Evolutionary conservation across 2,888 invertebrate species (phyloP).

Genomic region (Pyrocoelia pectoralis): DNA sequence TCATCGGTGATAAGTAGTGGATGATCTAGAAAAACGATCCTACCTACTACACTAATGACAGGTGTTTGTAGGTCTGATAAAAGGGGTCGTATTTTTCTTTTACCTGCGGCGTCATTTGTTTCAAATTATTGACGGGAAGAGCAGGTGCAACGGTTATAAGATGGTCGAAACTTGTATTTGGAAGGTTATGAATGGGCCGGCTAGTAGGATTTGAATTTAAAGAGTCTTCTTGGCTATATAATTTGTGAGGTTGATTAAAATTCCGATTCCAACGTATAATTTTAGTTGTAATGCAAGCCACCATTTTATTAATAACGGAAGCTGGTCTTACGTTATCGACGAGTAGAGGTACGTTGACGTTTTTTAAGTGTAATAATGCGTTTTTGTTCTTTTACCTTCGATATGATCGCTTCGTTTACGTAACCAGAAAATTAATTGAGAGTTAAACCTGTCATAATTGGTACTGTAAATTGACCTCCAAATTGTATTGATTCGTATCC

Average conservation of each 20-base stretch:
- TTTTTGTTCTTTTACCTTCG: too few species aligned
- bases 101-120: conserved; percentile 4
- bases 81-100: not conserved
- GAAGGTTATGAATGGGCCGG: not conserved
- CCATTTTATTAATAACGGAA: too few species aligned
- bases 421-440: too few species aligned
- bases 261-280: not conserved
- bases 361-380: too few species aligned
- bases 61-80: not conserved
- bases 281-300: not conserved
- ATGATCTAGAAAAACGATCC: not conserved
- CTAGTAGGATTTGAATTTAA: not conserved
- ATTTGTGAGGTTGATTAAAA: not conserved
- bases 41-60: not conserved
- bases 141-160: conserved; percentile 14
- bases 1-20: not conserved
- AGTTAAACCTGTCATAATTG: too few species aligned
- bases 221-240: not conserved
- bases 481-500: too few species aligned
- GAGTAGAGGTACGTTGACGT: too few species aligned
- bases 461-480: too few species aligned
- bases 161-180: not conserved
- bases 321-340: too few species aligned
- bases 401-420: too few species aligned
- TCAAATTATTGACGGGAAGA: conserved; percentile 8